Conservation (phyloP, 2,797 vertebrate species). For the Poeciliopsis turneri region DNA sequence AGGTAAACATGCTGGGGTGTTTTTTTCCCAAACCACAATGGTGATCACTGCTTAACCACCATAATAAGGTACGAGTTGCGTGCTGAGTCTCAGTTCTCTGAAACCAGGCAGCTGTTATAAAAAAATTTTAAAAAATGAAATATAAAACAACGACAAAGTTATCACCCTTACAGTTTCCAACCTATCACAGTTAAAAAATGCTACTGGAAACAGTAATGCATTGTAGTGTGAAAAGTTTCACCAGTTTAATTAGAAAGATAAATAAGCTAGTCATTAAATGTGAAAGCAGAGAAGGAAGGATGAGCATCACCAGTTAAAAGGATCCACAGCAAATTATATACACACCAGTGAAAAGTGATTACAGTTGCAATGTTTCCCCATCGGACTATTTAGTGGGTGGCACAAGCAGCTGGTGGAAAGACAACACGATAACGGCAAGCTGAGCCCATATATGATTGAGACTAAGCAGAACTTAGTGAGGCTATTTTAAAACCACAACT, state of each 20-base stretch:
- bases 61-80: constrained; percentile 7
- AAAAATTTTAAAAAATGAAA: not conserved
- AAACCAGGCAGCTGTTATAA: not conserved
- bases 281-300: constrained; percentile 38
- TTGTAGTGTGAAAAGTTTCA: constrained; percentile 13
- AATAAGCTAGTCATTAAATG: constrained; percentile 40
- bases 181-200: not conserved
- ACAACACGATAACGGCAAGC: constrained; percentile 49
- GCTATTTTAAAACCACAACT: constrained; percentile 54
- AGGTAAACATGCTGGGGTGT: constrained; percentile 25
- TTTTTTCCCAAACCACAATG: constrained; percentile 29
- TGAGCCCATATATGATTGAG: constrained; percentile 38
- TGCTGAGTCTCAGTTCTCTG: constrained; percentile 2
- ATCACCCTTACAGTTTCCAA: not conserved
- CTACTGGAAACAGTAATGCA: not conserved
- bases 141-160: not conserved
- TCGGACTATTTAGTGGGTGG: constrained; percentile 63
- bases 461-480: constrained; percentile 48
- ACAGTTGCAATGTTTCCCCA: constrained; percentile 64
- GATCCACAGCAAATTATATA: constrained; percentile 60
- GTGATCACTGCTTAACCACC: constrained; percentile 26
- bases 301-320: constrained; percentile 43
- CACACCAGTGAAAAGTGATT: constrained; percentile 64
- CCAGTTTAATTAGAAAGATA: constrained; percentile 32
- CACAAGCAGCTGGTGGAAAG: constrained; percentile 59